Evolutionary conservation across 2,888 invertebrate species (phyloP).

Genomic region (Morpho helenor): DNA sequence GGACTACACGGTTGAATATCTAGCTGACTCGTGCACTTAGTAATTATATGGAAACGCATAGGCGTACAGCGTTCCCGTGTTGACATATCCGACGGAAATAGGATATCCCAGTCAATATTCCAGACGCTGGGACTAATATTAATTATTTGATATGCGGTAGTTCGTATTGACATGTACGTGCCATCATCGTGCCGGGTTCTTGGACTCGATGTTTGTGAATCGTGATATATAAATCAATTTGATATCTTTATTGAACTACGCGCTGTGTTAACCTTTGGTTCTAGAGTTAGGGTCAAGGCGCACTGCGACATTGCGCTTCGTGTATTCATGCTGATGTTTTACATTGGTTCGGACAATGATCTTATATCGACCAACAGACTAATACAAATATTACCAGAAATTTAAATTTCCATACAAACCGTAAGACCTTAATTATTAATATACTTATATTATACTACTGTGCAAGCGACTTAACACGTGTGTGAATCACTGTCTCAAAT

Average conservation of each 20-base stretch:
- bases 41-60: conserved; percentile 3
- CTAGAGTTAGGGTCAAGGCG: conserved; percentile 7
- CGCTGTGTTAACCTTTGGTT: conserved; percentile 9
- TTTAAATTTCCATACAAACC: too few relatives aligned
- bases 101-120: conserved; percentile 23
- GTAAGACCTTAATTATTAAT: too few relatives aligned
- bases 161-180: conserved; percentile 12
- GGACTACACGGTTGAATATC: conserved; percentile 16
- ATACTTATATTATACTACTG: too few relatives aligned
- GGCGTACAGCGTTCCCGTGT: background rate
- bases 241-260: conserved; percentile 20
- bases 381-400: too few relatives aligned
- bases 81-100: conserved; percentile 24
- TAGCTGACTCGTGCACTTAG: background rate
- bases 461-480: too few relatives aligned
- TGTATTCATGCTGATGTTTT: too few relatives aligned
- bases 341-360: too few relatives aligned
- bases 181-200: conserved; percentile 7
- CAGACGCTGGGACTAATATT: conserved; percentile 7
- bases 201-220: conserved; percentile 20
- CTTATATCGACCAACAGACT: too few relatives aligned
- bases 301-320: background rate
- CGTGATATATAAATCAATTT: conserved; percentile 22
- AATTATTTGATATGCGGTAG: conserved; percentile 4
- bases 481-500: too few relatives aligned